Base-by-base conservation (phyloP, 2,797 vertebrate genomes). In the Muscicapa comitata region DNA sequence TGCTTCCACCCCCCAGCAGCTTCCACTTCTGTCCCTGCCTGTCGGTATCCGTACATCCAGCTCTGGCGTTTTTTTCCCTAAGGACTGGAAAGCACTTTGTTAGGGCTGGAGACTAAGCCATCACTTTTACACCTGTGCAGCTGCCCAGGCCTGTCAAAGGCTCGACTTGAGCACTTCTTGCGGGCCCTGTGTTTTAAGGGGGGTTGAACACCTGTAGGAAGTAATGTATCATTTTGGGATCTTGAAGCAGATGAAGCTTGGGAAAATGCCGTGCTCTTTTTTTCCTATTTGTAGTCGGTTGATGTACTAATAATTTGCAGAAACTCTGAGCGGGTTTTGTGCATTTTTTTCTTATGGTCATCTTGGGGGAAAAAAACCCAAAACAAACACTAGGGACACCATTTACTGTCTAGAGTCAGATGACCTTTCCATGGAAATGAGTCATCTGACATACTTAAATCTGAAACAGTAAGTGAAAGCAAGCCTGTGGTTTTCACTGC, bases 361-460 rank as follows among this genome's bases (percentile, higher is more conserved):
- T 67, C 25, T 63, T 62, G 17, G 11, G 4, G 0, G 0, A 3
- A 6, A 6, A 26, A 21, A 47, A 10, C 0, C 2, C 8, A 20
- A 47, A 84, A 7, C 17, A 61, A 78, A 48, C 19, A 7, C 10
- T 20, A 20, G 1, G 2, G 12, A 29, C n/a, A 85, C 13, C 31
- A 9, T 58, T 86, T 45, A 23, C 5, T 77, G 23, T 72, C 28
- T 58, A 18, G 25, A 59, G 31, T 72, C 54, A 63, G 23, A 8
- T 73, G 40, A 35, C 14, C 8, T 93, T 72, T 68, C 23, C 4
- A 29, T 85, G 37, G 43, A 63, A 53, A 4, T 53, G 4, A 28
- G 59, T 74, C 21, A 50, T 45, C 28, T 42, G 35, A n/a, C 20
- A 6, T 29, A 35, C 16, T 73, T 37, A 65, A 19, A 62, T 86